These are phyloP conservation scores for Alviniconcha marisindica DNA, from an alignment of 1,140 invertebrate genomes.

Conservation along the genomic window DNA sequence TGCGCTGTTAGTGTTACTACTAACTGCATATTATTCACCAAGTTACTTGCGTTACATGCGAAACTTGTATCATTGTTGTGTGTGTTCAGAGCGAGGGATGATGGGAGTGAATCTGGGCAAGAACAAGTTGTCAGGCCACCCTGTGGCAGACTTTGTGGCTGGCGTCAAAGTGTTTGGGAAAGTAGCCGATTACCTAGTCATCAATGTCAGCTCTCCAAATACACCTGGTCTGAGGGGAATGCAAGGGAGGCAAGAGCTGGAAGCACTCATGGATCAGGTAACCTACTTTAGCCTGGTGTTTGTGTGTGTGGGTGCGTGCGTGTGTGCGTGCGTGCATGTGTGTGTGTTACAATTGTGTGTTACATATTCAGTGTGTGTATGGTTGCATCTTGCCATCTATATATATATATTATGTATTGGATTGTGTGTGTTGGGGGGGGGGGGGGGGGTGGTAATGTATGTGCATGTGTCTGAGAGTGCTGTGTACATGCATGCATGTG, in stretches of 20 bases:
- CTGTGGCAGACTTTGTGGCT: conserved; percentile 86
- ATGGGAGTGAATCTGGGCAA: conserved; percentile 97
- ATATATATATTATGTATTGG: too few relatives aligned
- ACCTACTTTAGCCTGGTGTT: neutral
- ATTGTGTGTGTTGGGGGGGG: too few relatives aligned
- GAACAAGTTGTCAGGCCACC: conserved; percentile 90
- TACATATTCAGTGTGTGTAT: neutral
- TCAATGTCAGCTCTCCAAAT: conserved; percentile 86
- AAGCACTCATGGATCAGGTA: conserved; percentile 83
- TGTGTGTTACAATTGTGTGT: too few relatives aligned
- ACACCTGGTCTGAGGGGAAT: conserved; percentile 92
- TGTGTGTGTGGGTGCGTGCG: too few relatives aligned
- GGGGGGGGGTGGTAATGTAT: too few relatives aligned
- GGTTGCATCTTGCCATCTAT: neutral
- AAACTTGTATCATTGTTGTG: too few relatives aligned
- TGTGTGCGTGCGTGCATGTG: too few relatives aligned
- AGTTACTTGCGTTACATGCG: too few relatives aligned
- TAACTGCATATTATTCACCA: too few relatives aligned
- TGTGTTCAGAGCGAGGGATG: conserved; percentile 57
- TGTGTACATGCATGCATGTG: too few relatives aligned
- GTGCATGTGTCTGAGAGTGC: too few relatives aligned
- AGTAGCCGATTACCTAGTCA: conserved; percentile 78
- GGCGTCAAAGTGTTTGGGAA: conserved; percentile 76
- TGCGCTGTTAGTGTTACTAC: too few relatives aligned
- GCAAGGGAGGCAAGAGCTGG: conserved; percentile 87